Conservation (phyloP, 1,140 invertebrate species). For the Condylostylus longicornis region DNA sequence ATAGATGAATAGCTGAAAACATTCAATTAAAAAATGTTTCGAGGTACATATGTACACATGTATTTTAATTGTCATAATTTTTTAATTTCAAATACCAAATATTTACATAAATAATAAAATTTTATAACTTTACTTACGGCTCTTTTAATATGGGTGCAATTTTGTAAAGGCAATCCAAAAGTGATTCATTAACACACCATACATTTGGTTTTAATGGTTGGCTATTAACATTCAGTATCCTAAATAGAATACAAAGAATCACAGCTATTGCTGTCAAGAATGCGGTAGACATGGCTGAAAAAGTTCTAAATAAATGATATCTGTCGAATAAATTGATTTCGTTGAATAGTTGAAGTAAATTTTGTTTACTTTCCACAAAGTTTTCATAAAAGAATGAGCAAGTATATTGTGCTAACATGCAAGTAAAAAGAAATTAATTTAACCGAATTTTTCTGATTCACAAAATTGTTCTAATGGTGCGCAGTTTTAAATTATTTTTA, state of each 20-base stretch:
- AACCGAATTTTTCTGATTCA: no score
- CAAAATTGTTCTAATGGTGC: no score
- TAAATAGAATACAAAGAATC: constrained; percentile 61
- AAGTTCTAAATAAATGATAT: constrained; percentile 5
- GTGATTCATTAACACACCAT: constrained; percentile 54
- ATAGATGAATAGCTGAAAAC: no score
- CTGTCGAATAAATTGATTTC: constrained; percentile 8
- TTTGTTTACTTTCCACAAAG: constrained; percentile 6
- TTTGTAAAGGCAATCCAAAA: constrained; percentile 58
- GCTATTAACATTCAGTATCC: constrained; percentile 68
- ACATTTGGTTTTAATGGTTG: constrained; percentile 56
- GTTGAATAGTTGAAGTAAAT: constrained; percentile 7
- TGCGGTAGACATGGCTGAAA: constrained; percentile 51
- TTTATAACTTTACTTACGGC: constrained; percentile 57
- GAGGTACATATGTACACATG: no score
- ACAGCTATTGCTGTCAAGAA: constrained; percentile 58
- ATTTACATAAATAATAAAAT: no score
- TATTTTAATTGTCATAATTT: no score
- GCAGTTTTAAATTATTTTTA: no score
- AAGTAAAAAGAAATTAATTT: no score
- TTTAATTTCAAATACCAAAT: no score
- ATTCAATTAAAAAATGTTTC: no score
- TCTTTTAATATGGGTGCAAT: constrained; percentile 58
- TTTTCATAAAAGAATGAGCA: constrained; percentile 8
- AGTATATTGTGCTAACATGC: no score